Percentiles rank a stretch among this genome's conserved stretches.
phyloP scores from a whole-genome alignment of 1,140 invertebrate genomes.

The Reticulitermes speratus region DNA sequence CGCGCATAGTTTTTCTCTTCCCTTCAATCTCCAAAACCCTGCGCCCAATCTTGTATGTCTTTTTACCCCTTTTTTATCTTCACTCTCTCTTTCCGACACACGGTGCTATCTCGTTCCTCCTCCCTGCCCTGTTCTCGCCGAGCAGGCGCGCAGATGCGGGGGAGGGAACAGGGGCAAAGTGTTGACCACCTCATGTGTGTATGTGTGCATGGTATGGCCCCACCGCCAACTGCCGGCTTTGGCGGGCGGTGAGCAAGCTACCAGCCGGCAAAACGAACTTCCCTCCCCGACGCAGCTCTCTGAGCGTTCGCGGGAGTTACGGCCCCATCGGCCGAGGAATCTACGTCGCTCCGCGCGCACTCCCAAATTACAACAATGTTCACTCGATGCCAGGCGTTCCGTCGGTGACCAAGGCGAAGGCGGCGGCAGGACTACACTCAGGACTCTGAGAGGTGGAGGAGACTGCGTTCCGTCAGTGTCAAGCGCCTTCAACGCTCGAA shows the following conservation, averaged over 20 bases:
- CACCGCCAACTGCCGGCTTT: neutral
- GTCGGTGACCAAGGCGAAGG: neutral
- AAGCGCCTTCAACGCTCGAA: too few relatives aligned
- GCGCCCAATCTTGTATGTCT: neutral
- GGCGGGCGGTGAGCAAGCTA: neutral
- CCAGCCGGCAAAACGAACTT: slow-evolving; percentile 9
- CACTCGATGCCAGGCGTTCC: neutral
- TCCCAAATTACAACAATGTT: too few relatives aligned
- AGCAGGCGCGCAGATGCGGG: neutral
- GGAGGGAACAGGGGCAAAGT: neutral
- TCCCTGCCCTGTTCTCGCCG: neutral
- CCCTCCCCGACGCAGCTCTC: neutral
- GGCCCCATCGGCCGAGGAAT: neutral
- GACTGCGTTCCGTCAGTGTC: too few relatives aligned
- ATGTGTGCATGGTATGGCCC: neutral
- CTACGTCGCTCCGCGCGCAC: neutral
- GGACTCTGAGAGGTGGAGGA: too few relatives aligned
- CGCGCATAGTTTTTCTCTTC: slow-evolving; percentile 18
- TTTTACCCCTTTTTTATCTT: slow-evolving; percentile 2
- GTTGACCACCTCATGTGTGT: slow-evolving; percentile 1
- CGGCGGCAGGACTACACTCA: neutral
- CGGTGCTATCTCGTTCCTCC: neutral
- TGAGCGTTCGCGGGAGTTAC: neutral
- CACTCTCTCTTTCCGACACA: neutral
- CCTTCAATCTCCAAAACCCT: slow-evolving; percentile 7